Evolutionary conservation across 2,797 vertebrate genomes (phyloP).

Genomic region (Danio aesculapii): DNA sequence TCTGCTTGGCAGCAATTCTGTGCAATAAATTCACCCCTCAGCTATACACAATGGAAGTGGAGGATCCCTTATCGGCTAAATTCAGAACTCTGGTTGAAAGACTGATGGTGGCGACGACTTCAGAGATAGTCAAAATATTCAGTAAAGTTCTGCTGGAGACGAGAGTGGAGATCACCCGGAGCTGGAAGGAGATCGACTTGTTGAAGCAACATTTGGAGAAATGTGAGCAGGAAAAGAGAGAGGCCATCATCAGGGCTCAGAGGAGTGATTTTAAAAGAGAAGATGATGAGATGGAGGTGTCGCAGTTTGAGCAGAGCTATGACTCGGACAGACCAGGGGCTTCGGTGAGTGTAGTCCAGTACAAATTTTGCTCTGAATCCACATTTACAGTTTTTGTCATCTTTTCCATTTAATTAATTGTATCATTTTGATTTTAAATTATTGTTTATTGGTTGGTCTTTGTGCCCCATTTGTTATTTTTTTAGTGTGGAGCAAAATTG

Average conservation of each 20-base stretch:
- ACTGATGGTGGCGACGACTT: conserved; percentile 53
- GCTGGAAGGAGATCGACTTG: conserved; percentile 57
- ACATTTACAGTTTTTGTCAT: not conserved
- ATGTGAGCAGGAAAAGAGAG: conserved; percentile 43
- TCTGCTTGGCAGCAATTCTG: not conserved
- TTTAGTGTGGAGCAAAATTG: too few species aligned
- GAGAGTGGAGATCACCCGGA: conserved; percentile 55
- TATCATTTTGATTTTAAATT: not conserved
- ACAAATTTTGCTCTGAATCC: not conserved
- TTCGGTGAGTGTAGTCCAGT: not conserved
- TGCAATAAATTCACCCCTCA: not conserved
- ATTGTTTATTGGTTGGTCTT: not conserved
- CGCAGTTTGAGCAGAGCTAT: not conserved
- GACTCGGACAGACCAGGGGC: not conserved
- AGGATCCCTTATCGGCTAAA: conserved; percentile 47
- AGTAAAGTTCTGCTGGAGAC: conserved; percentile 53
- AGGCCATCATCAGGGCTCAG: conserved; percentile 21
- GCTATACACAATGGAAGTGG: conserved; percentile 49
- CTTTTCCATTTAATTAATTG: too few species aligned
- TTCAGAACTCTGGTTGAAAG: conserved; percentile 58
- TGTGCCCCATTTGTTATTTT: not conserved
- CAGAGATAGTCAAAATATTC: conserved; percentile 61
- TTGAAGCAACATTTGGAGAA: conserved; percentile 56
- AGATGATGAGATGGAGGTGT: conserved; percentile 21
- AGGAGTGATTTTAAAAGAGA: conserved; percentile 44